A percentile compares a stretch with the other conserved stretches of the same genome.
These are phyloP conservation scores for Cyrtodaria siliqua DNA, from an alignment of 2,888 invertebrate genomes.

Conservation along the genomic window DNA sequence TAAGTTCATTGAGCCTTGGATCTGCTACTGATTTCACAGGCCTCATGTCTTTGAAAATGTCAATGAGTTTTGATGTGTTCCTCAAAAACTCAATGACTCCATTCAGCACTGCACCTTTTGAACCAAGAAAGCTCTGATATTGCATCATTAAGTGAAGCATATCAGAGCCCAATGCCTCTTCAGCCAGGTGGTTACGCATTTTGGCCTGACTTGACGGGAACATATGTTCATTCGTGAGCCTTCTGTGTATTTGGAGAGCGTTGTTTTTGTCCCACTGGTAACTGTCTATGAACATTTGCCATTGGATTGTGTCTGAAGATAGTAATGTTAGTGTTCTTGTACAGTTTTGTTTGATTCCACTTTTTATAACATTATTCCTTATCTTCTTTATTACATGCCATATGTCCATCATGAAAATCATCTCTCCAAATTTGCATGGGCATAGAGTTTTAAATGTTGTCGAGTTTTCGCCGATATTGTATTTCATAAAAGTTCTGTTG, in stretches of 20 bases:
- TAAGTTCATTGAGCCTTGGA: slow-evolving; percentile 2
- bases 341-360: slow-evolving; percentile 8
- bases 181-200: slow-evolving; percentile 63
- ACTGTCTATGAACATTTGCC: slow-evolving; percentile 57
- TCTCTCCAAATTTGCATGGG: slow-evolving; percentile 7
- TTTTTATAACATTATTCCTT: slow-evolving; percentile 49
- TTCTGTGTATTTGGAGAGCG: slow-evolving; percentile 45
- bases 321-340: slow-evolving; percentile 36
- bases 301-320: slow-evolving; percentile 27
- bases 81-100: slow-evolving; percentile 32
- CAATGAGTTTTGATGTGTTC: slow-evolving; percentile 14
- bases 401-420: slow-evolving; percentile 39
- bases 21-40: slow-evolving; percentile 20
- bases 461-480: neutral
- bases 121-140: slow-evolving; percentile 29
- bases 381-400: slow-evolving; percentile 43
- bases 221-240: slow-evolving; percentile 54
- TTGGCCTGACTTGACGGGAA: slow-evolving; percentile 37
- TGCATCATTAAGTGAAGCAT: slow-evolving; percentile 54
- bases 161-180: slow-evolving; percentile 56
- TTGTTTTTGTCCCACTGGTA: slow-evolving; percentile 59
- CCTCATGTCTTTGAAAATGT: slow-evolving; percentile 29
- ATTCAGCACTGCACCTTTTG: slow-evolving; percentile 36
- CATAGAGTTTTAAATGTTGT: slow-evolving; percentile 11
- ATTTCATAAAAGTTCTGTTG: slow-evolving; percentile 40